Conservation (phyloP, 1,140 invertebrate species). For the Scaptomyza hsui region DNA sequence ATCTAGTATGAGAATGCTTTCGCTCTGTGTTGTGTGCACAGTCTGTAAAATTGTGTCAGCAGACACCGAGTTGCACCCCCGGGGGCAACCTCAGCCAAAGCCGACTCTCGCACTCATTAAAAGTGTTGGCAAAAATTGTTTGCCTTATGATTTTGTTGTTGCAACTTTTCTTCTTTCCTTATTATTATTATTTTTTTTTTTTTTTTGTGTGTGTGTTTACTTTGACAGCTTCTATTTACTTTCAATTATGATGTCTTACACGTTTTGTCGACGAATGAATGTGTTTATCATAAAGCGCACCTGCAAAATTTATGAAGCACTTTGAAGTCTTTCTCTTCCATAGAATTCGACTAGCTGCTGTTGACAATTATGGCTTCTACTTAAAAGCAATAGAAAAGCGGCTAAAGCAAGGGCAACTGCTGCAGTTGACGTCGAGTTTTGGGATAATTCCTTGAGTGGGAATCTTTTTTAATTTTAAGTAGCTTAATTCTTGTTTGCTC, state of each 20-base stretch:
- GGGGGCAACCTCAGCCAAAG: conserved; percentile 9
- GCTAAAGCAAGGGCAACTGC: conserved; percentile 11
- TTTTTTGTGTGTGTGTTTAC: not conserved
- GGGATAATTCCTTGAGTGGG: conserved; percentile 60
- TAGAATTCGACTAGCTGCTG: conserved; percentile 23
- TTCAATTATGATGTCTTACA: conserved; percentile 43
- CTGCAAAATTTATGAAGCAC: conserved; percentile 35
- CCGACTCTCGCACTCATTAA: conserved; percentile 61
- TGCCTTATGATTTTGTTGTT: conserved; percentile 32
- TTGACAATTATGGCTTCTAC: conserved; percentile 63
- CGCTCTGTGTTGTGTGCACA: conserved; percentile 4
- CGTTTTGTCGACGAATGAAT: not conserved
- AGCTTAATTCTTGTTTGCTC: conserved; percentile 55
- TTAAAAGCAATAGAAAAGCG: conserved; percentile 13
- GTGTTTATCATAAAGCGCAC: conserved; percentile 42
- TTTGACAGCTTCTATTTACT: conserved; percentile 40
- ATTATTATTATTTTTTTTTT: too few relatives aligned
- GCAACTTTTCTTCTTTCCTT: conserved; percentile 23
- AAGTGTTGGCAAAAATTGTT: conserved; percentile 52
- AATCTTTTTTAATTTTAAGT: conserved; percentile 63
- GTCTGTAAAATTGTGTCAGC: conserved; percentile 69
- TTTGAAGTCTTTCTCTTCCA: conserved; percentile 26
- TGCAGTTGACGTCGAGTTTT: conserved; percentile 60
- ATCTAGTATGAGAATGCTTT: not conserved
- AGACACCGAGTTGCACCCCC: conserved; percentile 58